phyloP scores from a whole-genome alignment of 2,113 vertebrate species.

The Gorilla gorilla region DNA sequence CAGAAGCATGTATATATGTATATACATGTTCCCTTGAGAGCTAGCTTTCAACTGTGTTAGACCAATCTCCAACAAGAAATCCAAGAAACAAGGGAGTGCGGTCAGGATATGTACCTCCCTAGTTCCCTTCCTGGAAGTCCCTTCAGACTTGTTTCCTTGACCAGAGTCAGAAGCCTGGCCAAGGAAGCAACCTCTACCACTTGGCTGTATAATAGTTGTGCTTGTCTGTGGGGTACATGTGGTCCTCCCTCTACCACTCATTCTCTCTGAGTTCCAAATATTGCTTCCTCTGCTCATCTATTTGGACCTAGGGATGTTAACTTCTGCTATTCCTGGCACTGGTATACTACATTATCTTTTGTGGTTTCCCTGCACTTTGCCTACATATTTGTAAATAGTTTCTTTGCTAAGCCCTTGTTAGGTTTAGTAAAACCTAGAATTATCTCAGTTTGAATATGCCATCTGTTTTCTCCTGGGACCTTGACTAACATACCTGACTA shows the following conservation, averaged over 20 bases:
- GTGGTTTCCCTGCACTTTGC: not conserved
- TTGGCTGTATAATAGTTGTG: too few relatives aligned
- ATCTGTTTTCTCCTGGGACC: not conserved
- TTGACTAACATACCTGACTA: not conserved
- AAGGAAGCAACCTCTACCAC: too few relatives aligned
- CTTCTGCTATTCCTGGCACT: not conserved
- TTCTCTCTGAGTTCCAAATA: not conserved
- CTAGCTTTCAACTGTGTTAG: not conserved
- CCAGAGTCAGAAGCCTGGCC: not conserved
- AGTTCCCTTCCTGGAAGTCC: not conserved
- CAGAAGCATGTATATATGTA: not conserved
- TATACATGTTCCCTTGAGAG: not conserved
- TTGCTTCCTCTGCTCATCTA: not conserved
- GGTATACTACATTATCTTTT: not conserved
- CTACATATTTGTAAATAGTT: not conserved
- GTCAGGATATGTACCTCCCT: not conserved
- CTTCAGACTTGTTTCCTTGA: not conserved
- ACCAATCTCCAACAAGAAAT: not conserved
- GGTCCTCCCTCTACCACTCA: not conserved
- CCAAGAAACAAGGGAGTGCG: not conserved
- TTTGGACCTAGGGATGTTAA: not conserved
- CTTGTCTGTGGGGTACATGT: too few relatives aligned
- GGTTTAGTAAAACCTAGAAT: not conserved
- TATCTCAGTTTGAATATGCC: not conserved
- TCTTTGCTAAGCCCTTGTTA: not conserved